Evolutionary conservation across 2,113 vertebrate genomes (phyloP).

Genomic region (Myiagra hebetior): DNA sequence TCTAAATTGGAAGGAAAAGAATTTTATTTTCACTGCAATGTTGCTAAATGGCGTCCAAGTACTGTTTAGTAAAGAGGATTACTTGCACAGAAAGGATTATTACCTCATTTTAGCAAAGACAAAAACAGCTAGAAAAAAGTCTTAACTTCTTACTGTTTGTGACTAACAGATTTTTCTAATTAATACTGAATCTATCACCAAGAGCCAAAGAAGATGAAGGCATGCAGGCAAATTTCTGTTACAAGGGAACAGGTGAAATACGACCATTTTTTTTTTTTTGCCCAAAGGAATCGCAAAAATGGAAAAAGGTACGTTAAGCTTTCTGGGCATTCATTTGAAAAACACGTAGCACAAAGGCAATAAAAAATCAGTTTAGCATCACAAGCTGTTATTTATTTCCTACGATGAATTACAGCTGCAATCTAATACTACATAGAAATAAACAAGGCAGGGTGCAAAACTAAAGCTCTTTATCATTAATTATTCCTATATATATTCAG

Average conservation of each 20-base stretch:
- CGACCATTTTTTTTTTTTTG: background rate
- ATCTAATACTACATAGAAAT: background rate
- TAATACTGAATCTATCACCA: background rate
- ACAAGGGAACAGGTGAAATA: background rate
- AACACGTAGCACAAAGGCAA: background rate
- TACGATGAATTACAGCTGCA: background rate
- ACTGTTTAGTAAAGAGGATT: conserved; percentile 18
- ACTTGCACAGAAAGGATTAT: conserved; percentile 12
- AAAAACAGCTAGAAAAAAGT: background rate
- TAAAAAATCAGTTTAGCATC: background rate
- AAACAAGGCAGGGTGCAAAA: background rate
- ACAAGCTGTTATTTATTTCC: background rate
- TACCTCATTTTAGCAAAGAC: conserved; percentile 1
- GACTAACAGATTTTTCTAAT: background rate
- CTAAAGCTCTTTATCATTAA: background rate
- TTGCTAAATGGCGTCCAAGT: background rate
- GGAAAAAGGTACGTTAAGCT: background rate
- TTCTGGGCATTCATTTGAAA: background rate
- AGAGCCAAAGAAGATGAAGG: background rate
- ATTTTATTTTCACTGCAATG: conserved; percentile 10
- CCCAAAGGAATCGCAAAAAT: background rate
- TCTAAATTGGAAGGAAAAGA: background rate
- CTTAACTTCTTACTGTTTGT: background rate
- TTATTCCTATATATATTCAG: background rate
- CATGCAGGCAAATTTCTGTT: background rate